Evolutionary conservation across 2,113 vertebrate genomes (phyloP).

Genomic region (Onychostruthus taczanowskii): DNA sequence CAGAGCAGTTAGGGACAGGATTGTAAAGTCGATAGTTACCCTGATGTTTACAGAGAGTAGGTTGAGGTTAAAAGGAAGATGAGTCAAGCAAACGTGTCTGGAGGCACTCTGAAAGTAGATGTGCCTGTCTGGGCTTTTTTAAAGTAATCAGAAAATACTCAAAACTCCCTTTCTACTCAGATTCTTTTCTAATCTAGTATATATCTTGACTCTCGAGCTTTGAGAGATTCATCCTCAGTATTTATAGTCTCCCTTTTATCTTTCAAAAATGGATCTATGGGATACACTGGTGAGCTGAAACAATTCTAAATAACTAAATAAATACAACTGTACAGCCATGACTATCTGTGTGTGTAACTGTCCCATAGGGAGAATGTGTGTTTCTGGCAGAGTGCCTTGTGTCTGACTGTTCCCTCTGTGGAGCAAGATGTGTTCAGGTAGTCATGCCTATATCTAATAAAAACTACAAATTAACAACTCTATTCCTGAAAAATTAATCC

Average conservation of each 20-base stretch:
- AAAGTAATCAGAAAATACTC: background rate
- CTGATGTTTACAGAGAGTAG: background rate
- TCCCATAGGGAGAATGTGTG: background rate
- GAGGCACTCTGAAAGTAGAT: background rate
- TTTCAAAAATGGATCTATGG: background rate
- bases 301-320: constrained; percentile 6
- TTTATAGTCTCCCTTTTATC: background rate
- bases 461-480: background rate
- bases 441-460: background rate
- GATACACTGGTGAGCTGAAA: background rate
- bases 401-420: background rate
- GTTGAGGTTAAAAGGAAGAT: background rate
- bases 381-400: background rate
- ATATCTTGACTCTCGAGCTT: background rate
- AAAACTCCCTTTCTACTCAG: background rate
- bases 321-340: background rate
- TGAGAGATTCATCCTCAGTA: background rate
- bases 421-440: background rate
- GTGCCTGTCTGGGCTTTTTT: rapidly evolving
- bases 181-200: background rate
- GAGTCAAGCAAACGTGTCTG: rapidly evolving
- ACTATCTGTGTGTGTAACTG: background rate
- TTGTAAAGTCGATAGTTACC: background rate
- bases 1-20: background rate
- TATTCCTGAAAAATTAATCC: background rate